These are phyloP conservation scores for Spilogale gracilis DNA, from an alignment of 2,113 vertebrate species.

Conservation along the genomic window DNA sequence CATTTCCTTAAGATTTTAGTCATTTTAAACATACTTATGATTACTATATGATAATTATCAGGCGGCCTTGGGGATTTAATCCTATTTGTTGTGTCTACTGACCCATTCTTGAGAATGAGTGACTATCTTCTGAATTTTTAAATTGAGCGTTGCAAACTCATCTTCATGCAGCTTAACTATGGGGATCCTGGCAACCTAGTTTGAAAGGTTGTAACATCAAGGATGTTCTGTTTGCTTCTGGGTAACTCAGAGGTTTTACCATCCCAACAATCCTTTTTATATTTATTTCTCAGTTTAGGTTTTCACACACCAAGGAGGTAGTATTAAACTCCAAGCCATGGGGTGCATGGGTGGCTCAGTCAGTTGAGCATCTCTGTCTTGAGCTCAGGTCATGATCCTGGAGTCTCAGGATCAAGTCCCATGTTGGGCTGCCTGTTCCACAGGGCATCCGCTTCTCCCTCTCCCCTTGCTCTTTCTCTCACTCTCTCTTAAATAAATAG, in stretches of 20 bases:
- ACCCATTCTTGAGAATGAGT: not conserved
- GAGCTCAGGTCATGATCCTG: not conserved
- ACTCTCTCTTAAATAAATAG: not conserved
- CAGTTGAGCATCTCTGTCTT: no score
- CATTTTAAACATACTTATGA: conserved; percentile 13
- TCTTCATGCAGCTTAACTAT: not conserved
- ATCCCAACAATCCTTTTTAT: not conserved
- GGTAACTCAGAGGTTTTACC: not conserved
- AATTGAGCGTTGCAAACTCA: not conserved
- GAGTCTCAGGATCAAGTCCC: not conserved
- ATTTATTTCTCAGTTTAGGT: not conserved
- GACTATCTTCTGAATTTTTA: not conserved
- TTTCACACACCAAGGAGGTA: not conserved
- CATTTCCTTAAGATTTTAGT: not conserved
- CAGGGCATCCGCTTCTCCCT: not conserved
- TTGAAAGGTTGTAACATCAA: not conserved
- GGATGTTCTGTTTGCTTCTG: not conserved
- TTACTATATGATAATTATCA: not conserved
- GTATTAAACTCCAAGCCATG: conserved; percentile 1
- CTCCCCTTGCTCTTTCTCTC: not conserved
- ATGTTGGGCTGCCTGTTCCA: not conserved
- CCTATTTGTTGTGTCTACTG: not conserved
- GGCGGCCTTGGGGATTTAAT: not conserved
- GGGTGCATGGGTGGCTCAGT: no score
- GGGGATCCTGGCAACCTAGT: not conserved